phyloP scores from a whole-genome alignment of 2,113 vertebrate species.

The Cyanocitta stelleri region DNA sequence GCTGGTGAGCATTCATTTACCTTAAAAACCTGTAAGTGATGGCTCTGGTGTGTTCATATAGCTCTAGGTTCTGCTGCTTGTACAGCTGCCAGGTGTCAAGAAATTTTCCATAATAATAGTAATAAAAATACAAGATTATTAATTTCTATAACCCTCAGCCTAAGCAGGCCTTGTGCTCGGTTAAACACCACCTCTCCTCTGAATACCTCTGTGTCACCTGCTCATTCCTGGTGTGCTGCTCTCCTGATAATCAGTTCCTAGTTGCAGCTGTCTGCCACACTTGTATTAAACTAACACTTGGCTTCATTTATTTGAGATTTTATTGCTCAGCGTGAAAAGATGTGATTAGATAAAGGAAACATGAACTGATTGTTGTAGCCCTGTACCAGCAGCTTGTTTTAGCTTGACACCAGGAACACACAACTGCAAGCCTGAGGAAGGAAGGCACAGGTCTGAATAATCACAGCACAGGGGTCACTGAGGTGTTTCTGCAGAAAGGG shows the following conservation, averaged over 20 bases:
- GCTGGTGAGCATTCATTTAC: neutral
- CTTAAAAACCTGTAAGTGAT: neutral
- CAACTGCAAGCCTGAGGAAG: neutral
- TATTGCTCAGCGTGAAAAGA: neutral
- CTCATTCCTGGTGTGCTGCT: neutral
- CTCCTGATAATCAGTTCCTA: neutral
- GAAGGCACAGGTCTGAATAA: neutral
- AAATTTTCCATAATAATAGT: neutral
- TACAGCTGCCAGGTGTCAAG: neutral
- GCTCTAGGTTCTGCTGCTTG: neutral
- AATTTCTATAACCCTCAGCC: neutral
- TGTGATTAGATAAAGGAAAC: neutral
- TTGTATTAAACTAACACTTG: neutral
- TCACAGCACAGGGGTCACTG: neutral
- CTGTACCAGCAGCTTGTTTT: neutral
- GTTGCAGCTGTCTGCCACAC: neutral
- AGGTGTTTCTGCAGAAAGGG: neutral
- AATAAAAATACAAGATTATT: neutral
- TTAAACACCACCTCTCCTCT: neutral
- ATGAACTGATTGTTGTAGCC: neutral
- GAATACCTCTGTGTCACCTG: neutral
- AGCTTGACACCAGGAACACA: neutral
- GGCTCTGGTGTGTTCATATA: neutral
- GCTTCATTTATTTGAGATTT: neutral
- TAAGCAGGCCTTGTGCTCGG: neutral